Conservation (phyloP, 2,113 vertebrate species). For the Dipodomys merriami region DNA sequence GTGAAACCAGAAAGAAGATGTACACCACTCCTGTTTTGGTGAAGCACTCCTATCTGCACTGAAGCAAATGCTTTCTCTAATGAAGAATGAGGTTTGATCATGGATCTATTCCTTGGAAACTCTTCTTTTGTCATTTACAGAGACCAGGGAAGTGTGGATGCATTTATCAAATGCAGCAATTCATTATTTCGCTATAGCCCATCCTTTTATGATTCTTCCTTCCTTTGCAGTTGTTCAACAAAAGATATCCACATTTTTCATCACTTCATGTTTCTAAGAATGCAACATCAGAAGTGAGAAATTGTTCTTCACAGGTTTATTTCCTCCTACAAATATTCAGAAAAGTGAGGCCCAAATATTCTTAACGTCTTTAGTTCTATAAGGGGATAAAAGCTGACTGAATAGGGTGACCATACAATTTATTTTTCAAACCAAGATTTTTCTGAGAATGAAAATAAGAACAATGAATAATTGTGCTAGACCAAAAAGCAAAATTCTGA, state of each 20-base stretch:
- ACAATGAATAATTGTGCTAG: constrained; percentile 49
- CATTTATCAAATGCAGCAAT: not conserved
- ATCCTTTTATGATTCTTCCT: not conserved
- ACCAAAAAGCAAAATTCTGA: constrained; percentile 36
- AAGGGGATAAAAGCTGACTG: constrained; percentile 35
- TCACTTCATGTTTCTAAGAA: not conserved
- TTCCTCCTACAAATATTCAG: constrained; percentile 24
- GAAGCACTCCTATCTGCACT: not conserved
- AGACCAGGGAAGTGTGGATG: not conserved
- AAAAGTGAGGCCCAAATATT: constrained; percentile 13
- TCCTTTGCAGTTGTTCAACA: not conserved
- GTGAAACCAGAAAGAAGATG: not conserved
- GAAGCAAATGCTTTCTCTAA: not conserved
- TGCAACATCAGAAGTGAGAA: not conserved
- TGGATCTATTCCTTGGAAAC: not conserved
- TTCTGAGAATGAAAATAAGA: constrained; percentile 48
- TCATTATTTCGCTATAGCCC: not conserved
- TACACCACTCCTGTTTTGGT: not conserved
- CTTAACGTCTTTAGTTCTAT: constrained; percentile 48
- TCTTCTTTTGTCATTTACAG: not conserved
- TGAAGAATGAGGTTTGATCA: not conserved
- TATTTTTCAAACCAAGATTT: constrained; percentile 47
- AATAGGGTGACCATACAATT: constrained; percentile 49
- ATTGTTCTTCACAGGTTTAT: not conserved
- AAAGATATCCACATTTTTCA: not conserved